A percentile compares a stretch with the other conserved stretches of the same genome.
Conservation (phyloP, 2,113 vertebrate species). For the Bubo scandiacus region DNA sequence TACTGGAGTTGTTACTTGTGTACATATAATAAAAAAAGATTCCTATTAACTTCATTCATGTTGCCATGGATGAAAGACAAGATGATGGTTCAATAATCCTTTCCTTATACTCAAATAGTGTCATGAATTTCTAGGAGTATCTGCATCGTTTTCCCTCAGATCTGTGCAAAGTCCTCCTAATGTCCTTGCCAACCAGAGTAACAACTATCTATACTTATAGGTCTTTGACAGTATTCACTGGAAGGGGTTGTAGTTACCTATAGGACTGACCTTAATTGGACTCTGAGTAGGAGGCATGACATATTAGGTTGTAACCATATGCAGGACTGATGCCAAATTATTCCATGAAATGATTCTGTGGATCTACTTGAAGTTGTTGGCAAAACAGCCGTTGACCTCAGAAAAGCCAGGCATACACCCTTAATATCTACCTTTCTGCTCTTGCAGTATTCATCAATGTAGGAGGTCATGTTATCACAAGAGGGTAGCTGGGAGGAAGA, state of each 20-base stretch:
- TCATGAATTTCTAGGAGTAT: not conserved
- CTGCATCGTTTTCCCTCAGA: not conserved
- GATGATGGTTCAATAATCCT: not conserved
- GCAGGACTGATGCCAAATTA: constrained; percentile 10
- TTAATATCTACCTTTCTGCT: not conserved
- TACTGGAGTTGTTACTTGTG: not conserved
- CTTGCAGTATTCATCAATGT: constrained; percentile 12
- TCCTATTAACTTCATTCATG: not conserved
- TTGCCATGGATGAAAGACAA: not conserved
- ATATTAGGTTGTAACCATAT: not conserved
- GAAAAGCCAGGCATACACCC: not conserved
- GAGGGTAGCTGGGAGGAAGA: constrained; percentile 45
- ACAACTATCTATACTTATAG: not conserved
- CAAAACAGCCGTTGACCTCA: constrained; percentile 52
- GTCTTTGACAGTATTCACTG: not conserved
- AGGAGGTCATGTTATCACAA: constrained; percentile 46
- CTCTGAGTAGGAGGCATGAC: constrained; percentile 18
- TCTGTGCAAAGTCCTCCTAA: not conserved
- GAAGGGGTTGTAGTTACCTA: not conserved
- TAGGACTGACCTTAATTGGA: not conserved
- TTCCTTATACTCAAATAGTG: not conserved
- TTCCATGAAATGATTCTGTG: constrained; percentile 3
- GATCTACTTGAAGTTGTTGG: constrained; percentile 51
- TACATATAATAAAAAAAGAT: not conserved
- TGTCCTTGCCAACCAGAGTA: not conserved